phyloP scores from a whole-genome alignment of 2,888 invertebrate genomes.

The Acleris sparsana region DNA sequence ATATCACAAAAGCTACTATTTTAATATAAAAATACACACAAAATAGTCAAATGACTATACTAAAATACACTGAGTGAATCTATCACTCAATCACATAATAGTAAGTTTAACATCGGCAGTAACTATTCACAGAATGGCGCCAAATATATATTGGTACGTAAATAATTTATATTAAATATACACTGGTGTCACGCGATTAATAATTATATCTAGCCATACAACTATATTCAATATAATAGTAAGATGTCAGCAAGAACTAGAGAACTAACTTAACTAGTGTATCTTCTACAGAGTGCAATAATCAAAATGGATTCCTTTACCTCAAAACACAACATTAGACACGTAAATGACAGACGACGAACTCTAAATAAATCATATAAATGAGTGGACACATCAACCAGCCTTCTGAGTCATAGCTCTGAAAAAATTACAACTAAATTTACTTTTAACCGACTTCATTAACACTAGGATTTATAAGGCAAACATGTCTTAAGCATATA shows the following conservation, averaged over 20 bases:
- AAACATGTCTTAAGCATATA: constrained; percentile 43
- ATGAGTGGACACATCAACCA: constrained; percentile 79
- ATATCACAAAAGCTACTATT: constrained; percentile 72
- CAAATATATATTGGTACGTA: constrained; percentile 17
- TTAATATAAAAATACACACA: constrained; percentile 64
- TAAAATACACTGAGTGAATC: constrained; percentile 38
- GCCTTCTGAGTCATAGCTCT: constrained; percentile 68
- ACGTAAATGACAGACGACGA: constrained; percentile 42
- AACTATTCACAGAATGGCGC: constrained; percentile 23
- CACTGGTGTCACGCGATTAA: constrained; percentile 29
- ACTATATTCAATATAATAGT: constrained; percentile 30
- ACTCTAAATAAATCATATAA: constrained; percentile 56
- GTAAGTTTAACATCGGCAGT: constrained; percentile 10
- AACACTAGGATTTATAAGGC: constrained; percentile 62
- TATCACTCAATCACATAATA: constrained; percentile 25
- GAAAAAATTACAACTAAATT: constrained; percentile 61
- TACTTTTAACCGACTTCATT: constrained; percentile 39
- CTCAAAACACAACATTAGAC: constrained; percentile 38
- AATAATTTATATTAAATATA: constrained; percentile 24
- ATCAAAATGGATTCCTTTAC: constrained; percentile 17
- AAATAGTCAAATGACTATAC: constrained; percentile 62
- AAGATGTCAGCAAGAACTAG: constrained; percentile 17
- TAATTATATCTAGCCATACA: constrained; percentile 27
- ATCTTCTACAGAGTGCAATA: constrained; percentile 29
- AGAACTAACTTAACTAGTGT: constrained; percentile 21